Conservation (phyloP, 2,797 vertebrate species). For the Pseudocheirus occidentalis region DNA sequence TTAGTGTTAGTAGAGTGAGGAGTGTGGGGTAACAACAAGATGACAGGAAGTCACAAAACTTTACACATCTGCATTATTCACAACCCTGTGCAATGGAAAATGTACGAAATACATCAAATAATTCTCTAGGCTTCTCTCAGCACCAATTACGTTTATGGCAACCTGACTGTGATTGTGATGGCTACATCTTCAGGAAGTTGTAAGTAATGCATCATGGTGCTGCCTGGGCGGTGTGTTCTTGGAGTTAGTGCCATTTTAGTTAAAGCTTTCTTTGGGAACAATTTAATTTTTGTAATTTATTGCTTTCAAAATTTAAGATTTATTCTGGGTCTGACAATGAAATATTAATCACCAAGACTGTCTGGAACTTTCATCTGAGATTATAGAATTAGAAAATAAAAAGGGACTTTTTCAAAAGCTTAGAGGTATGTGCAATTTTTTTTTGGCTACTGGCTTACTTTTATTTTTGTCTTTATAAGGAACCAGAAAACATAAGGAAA, state of each 20-base stretch:
- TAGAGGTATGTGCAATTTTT: slow-evolving; percentile 1
- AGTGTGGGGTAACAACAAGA: background rate
- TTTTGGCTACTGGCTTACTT: slow-evolving; percentile 1
- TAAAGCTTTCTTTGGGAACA: slow-evolving; percentile 26
- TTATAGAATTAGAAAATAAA: slow-evolving; percentile 38
- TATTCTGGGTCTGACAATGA: slow-evolving; percentile 30
- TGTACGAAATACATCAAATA: background rate
- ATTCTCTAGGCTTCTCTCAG: slow-evolving; percentile 15
- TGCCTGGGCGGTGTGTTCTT: slow-evolving; percentile 14
- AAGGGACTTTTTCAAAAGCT: background rate
- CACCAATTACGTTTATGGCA: slow-evolving; percentile 25
- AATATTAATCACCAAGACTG: slow-evolving; percentile 26
- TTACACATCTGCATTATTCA: background rate
- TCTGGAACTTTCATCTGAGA: slow-evolving; percentile 30
- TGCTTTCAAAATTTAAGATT: slow-evolving; percentile 46
- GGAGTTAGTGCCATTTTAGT: background rate
- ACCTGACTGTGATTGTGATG: background rate
- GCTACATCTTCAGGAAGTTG: slow-evolving; percentile 1
- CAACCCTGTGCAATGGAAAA: background rate
- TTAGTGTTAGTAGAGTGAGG: background rate
- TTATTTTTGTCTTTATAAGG: slow-evolving; percentile 45
- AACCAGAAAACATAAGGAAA: slow-evolving; percentile 22
- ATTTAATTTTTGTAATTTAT: slow-evolving; percentile 59
- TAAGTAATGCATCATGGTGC: background rate
- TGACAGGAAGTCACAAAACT: background rate